Evolutionary conservation across 2,797 vertebrate species (phyloP).

Genomic region (Myotis planiceps): DNA sequence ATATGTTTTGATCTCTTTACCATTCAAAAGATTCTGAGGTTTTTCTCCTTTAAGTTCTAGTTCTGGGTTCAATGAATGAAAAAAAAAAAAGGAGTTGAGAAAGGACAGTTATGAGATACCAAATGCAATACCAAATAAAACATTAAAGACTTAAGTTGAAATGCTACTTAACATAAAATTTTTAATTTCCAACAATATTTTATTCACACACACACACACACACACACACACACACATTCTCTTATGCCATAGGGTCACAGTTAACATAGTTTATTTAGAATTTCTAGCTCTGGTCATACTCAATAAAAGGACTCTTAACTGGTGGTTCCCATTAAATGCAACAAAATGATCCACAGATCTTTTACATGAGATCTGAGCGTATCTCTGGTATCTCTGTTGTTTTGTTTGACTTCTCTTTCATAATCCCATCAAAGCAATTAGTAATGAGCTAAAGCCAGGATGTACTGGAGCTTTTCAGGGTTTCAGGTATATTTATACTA

Average conservation of each 20-base stretch:
- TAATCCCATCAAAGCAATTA: not conserved
- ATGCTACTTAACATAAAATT: not conserved
- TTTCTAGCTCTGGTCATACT: not conserved
- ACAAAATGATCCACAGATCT: not conserved
- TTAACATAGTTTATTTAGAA: not conserved
- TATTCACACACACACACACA: not conserved
- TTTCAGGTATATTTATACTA: not conserved
- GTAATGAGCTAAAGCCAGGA: not conserved
- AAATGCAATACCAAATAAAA: not conserved
- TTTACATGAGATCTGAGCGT: not conserved
- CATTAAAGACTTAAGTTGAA: not conserved
- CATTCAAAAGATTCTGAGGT: not conserved
- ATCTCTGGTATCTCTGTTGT: not conserved
- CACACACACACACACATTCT: not conserved
- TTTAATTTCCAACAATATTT: not conserved
- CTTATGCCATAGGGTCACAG: not conserved
- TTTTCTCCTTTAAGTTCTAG: slow-evolving; percentile 5
- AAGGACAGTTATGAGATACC: not conserved
- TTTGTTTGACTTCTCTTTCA: not conserved
- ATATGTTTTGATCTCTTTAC: not conserved
- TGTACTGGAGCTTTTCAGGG: not conserved
- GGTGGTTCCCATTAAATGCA: not conserved
- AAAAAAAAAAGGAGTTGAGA: not conserved
- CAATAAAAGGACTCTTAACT: not conserved
- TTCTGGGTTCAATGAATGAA: not conserved